These are phyloP conservation scores for Autographa pulchrina DNA, from an alignment of 2,888 invertebrate genomes.

Conservation along the genomic window DNA sequence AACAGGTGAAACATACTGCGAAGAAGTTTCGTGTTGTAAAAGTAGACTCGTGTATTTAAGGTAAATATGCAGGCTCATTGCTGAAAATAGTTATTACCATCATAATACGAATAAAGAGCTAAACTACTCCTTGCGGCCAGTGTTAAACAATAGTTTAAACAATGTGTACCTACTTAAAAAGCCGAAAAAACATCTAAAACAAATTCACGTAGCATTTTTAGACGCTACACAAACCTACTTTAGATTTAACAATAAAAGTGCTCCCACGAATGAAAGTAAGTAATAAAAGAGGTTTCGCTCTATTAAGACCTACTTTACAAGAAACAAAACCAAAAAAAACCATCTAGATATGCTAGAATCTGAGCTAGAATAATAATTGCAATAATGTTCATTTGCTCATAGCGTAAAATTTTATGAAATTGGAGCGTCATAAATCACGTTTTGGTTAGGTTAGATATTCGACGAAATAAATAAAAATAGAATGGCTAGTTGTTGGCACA, in stretches of 20 bases:
- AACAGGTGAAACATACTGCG: conserved; percentile 24
- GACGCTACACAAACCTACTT: conserved; percentile 12
- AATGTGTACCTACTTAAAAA: background rate
- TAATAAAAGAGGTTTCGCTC: conserved; percentile 53
- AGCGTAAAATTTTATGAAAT: background rate
- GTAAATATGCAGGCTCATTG: no score
- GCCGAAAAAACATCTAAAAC: background rate
- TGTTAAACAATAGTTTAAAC: background rate
- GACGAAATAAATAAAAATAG: no score
- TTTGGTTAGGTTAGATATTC: background rate
- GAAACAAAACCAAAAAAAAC: conserved; percentile 16
- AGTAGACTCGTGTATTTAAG: background rate
- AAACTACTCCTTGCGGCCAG: no score
- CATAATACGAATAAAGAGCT: background rate
- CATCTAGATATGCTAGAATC: background rate
- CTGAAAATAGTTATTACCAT: no score
- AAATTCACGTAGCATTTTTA: background rate
- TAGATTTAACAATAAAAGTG: conserved; percentile 23
- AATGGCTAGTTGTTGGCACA: no score
- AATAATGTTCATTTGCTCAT: no score
- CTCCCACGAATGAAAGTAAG: conserved; percentile 53
- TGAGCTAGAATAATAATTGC: background rate
- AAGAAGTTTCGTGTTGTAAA: background rate
- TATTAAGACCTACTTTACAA: conserved; percentile 42
- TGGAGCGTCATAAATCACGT: background rate